Evolutionary conservation across 2,888 invertebrate genomes (phyloP).

Genomic region (Nomada fucata): DNA sequence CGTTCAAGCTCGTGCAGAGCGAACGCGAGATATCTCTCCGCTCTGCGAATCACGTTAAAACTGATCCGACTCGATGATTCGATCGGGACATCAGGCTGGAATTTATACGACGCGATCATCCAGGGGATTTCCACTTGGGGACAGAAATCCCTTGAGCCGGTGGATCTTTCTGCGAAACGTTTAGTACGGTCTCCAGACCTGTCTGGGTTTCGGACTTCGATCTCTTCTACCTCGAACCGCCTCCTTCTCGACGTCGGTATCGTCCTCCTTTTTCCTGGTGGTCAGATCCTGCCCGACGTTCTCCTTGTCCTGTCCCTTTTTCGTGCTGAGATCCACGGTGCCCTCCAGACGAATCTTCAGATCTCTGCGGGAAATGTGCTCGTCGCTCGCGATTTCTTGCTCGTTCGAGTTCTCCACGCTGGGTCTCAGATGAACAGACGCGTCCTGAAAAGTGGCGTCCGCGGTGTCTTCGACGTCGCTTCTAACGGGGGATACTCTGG

Average conservation of each 20-base stretch:
- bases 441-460: constrained; percentile 71
- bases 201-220: constrained; percentile 81
- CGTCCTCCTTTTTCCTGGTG: constrained; percentile 78
- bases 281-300: constrained; percentile 82
- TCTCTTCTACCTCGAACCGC: constrained; percentile 77
- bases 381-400: constrained; percentile 71
- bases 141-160: constrained; percentile 2
- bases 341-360: constrained; percentile 81
- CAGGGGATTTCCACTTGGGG: not conserved
- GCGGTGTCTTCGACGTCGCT: constrained; percentile 75
- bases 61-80: constrained; percentile 2
- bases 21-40: not conserved
- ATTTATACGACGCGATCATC: constrained; percentile 24
- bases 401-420: constrained; percentile 80
- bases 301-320: constrained; percentile 80
- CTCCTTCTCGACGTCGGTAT: constrained; percentile 76
- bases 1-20: not conserved
- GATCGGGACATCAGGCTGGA: constrained; percentile 9
- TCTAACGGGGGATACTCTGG: constrained; percentile 74
- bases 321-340: constrained; percentile 82
- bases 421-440: constrained; percentile 76
- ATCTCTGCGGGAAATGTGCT: constrained; percentile 69
- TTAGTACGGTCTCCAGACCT: constrained; percentile 83
- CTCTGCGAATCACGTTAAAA: not conserved
- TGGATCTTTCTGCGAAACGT: not conserved